Percentiles rank a stretch among this genome's conserved stretches.
These are phyloP conservation scores for Athalia circularis DNA, from an alignment of 2,888 invertebrate species.

Conservation along the genomic window DNA sequence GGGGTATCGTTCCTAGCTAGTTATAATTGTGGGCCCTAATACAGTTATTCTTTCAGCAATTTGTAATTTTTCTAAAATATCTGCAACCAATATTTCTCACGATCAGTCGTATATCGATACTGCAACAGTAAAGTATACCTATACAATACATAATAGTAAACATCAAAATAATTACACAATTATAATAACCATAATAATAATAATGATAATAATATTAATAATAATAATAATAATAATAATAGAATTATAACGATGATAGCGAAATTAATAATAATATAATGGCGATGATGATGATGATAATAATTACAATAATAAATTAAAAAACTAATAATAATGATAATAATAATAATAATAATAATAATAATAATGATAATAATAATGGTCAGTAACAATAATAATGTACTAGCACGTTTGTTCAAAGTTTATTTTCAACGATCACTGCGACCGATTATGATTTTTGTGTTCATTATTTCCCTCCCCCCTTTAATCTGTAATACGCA, in stretches of 20 bases:
- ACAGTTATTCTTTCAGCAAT: neutral
- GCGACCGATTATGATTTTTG: neutral
- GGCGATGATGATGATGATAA: constrained; percentile 54
- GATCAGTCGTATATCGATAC: constrained; percentile 27
- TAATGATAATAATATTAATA: constrained; percentile 59
- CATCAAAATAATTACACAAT: too few relatives aligned
- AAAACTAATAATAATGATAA: constrained; percentile 49
- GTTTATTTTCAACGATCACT: constrained; percentile 36
- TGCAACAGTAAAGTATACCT: too few relatives aligned
- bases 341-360: constrained; percentile 9
- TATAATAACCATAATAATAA: constrained; percentile 51
- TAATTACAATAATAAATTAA: constrained; percentile 52
- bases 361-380: constrained; percentile 2
- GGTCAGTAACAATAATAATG: constrained; percentile 3
- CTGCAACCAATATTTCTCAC: constrained; percentile 31
- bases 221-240: constrained; percentile 57
- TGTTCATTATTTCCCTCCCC: neutral
- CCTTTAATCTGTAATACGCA: constrained; percentile 9
- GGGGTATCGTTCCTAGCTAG: constrained; percentile 17
- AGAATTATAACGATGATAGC: constrained; percentile 62
- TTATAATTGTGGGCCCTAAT: constrained; percentile 4
- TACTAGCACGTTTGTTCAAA: constrained; percentile 30
- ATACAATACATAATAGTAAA: constrained; percentile 62
- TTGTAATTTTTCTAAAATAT: constrained; percentile 5
- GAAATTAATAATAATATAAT: constrained; percentile 62